Percentiles rank a stretch among this genome's conserved stretches.
These are phyloP conservation scores for Pristiophorus japonicus DNA, from an alignment of 2,113 vertebrate genomes.

Conservation along the genomic window DNA sequence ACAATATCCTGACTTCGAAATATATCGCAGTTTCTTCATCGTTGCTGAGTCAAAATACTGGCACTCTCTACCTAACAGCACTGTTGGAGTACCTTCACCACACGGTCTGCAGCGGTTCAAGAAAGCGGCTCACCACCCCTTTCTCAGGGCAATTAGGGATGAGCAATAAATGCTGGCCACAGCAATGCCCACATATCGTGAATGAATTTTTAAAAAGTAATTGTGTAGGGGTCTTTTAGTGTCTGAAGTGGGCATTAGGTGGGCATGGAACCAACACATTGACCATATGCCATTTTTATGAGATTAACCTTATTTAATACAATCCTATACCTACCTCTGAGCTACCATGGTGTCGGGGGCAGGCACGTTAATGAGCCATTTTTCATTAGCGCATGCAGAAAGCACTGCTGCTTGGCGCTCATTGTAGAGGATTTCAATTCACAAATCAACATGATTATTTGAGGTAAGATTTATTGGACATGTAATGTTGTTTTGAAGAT, in stretches of 20 bases:
- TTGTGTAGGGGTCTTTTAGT: background rate
- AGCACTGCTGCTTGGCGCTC: too few species aligned
- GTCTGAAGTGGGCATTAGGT: background rate
- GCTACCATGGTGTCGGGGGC: too few species aligned
- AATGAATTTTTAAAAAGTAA: background rate
- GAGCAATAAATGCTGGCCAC: background rate
- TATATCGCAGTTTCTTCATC: too few species aligned
- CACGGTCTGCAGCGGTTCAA: background rate
- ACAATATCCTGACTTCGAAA: too few species aligned
- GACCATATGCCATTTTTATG: too few species aligned
- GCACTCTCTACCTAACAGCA: background rate
- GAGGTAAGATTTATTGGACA: background rate
- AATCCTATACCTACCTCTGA: too few species aligned
- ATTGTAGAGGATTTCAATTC: background rate
- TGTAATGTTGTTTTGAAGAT: background rate
- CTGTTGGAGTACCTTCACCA: background rate
- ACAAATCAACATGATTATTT: background rate
- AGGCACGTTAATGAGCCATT: too few species aligned
- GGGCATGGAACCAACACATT: background rate
- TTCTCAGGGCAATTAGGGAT: background rate
- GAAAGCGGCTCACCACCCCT: too few species aligned
- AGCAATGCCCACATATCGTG: background rate
- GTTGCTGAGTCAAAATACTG: background rate
- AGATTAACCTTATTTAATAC: too few species aligned
- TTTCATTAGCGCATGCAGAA: too few species aligned